Evolutionary conservation across 2,113 vertebrate genomes (phyloP).

Genomic region (Corydoras maculifer): DNA sequence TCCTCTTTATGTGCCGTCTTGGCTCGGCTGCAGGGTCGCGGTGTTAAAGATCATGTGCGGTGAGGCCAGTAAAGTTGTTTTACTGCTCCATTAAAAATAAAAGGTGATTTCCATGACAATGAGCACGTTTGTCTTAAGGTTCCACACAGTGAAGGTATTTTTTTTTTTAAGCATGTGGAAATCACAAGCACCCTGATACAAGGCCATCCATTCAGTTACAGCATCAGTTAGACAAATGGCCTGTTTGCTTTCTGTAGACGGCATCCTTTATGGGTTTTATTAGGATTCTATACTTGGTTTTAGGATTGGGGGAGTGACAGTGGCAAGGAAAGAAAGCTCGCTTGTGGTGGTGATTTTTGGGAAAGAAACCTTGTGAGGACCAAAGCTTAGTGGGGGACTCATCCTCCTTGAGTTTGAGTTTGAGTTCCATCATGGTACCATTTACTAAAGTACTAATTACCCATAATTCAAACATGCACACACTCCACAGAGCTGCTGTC

Average conservation of each 20-base stretch:
- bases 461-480: too few species aligned
- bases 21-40: not conserved
- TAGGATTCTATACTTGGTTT: not conserved
- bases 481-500: too few species aligned
- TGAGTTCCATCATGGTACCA: too few species aligned
- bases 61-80: constrained; percentile 27
- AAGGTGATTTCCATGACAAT: constrained; percentile 27
- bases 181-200: not conserved
- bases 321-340: not conserved
- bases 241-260: not conserved
- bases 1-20: not conserved
- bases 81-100: constrained; percentile 26
- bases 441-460: too few species aligned
- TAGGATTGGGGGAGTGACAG: not conserved
- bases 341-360: too few species aligned
- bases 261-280: not conserved
- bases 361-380: too few species aligned
- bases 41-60: not conserved
- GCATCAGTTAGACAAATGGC: not conserved
- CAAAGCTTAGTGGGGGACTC: too few species aligned
- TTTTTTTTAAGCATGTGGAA: too few species aligned
- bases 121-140: not conserved
- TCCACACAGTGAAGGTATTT: not conserved
- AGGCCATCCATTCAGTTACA: not conserved
- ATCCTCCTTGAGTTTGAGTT: too few species aligned